Evolutionary conservation across 2,797 vertebrate species (phyloP).

Genomic region (Myripristis murdjan): DNA sequence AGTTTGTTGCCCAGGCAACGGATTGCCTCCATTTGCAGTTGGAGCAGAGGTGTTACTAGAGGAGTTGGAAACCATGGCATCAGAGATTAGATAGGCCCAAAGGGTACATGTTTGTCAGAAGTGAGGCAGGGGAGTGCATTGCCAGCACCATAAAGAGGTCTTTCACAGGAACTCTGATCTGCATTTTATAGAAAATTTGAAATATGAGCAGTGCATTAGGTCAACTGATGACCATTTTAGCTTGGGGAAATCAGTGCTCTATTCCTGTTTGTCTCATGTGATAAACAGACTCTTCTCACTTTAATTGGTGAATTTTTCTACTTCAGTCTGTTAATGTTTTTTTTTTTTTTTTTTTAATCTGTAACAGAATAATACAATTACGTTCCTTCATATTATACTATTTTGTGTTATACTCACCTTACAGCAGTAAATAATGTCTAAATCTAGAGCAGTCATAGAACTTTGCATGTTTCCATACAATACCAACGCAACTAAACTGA

Average conservation of each 20-base stretch:
- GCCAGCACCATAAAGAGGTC: constrained; percentile 52
- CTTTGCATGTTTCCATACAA: constrained; percentile 3
- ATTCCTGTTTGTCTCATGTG: constrained; percentile 15
- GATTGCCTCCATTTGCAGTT: constrained; percentile 83
- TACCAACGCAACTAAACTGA: background rate
- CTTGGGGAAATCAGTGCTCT: constrained; percentile 15
- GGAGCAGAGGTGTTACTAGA: constrained; percentile 82
- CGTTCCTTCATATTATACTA: background rate
- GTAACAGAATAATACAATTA: background rate
- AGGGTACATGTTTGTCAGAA: constrained; percentile 67
- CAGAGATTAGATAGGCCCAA: constrained; percentile 75
- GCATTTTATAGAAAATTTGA: constrained; percentile 43
- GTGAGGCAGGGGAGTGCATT: constrained; percentile 58
- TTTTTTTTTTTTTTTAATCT: background rate
- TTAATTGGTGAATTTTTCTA: background rate
- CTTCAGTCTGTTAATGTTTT: constrained; percentile 1
- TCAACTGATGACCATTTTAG: constrained; percentile 37
- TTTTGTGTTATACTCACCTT: constrained; percentile 6
- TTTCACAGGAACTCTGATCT: constrained; percentile 34
- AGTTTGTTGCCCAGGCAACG: constrained; percentile 84
- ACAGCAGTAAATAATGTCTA: constrained; percentile 1
- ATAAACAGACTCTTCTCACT: constrained; percentile 1
- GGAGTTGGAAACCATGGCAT: constrained; percentile 76
- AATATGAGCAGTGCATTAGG: constrained; percentile 31
- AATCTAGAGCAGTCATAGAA: background rate